These are phyloP conservation scores for Agelaius phoeniceus DNA, from an alignment of 2,113 vertebrate species.

Conservation along the genomic window DNA sequence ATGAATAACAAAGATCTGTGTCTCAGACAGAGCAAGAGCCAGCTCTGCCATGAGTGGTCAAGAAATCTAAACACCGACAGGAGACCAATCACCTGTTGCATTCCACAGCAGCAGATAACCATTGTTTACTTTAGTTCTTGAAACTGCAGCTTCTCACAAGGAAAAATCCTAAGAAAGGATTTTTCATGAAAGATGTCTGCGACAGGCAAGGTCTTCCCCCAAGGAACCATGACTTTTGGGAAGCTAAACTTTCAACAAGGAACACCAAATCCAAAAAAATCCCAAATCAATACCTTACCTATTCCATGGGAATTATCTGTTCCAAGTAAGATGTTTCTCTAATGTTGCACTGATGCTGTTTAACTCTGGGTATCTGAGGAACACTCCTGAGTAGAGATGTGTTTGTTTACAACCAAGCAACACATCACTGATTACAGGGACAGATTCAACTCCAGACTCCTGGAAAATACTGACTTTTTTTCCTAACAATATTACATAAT, in stretches of 20 bases:
- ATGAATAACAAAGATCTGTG: no score
- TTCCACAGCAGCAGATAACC: no score
- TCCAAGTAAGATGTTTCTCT: neutral
- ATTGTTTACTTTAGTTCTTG: no score
- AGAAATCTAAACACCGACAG: no score
- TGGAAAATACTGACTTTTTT: neutral
- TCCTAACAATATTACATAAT: neutral
- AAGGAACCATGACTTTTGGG: neutral
- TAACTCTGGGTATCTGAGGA: neutral
- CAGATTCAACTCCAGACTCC: neutral
- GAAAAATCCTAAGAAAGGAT: no score
- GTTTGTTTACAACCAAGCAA: neutral
- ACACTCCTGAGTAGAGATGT: neutral
- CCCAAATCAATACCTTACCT: neutral
- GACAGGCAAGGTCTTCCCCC: neutral
- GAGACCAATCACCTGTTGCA: no score
- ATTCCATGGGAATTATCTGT: neutral
- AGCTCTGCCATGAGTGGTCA: no score
- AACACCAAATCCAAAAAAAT: neutral
- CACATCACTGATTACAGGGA: neutral
- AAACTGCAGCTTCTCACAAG: no score
- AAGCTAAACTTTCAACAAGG: neutral
- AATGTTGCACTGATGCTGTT: neutral
- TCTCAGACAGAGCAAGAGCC: no score
- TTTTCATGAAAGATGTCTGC: no score